Evolutionary conservation across 2,797 vertebrate genomes (phyloP).

Genomic region (Protosalanx chinensis): DNA sequence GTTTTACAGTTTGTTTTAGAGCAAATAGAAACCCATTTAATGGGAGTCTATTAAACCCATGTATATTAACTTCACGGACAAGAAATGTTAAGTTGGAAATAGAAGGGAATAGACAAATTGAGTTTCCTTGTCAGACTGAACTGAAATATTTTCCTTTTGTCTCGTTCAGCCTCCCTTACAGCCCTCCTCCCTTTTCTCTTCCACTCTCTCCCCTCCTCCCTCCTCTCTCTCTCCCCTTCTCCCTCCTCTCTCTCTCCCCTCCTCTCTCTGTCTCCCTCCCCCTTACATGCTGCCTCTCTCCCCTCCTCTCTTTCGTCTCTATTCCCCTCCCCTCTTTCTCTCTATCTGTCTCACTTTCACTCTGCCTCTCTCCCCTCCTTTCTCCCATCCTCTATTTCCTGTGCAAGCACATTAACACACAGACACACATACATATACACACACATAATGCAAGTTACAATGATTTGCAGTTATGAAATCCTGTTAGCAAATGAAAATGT

Average conservation of each 20-base stretch:
- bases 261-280: neutral
- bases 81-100: slow-evolving; percentile 11
- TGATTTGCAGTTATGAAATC: slow-evolving; percentile 16
- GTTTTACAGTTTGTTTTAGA: slow-evolving; percentile 46
- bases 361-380: neutral
- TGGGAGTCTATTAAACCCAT: slow-evolving; percentile 52
- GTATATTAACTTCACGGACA: slow-evolving; percentile 46
- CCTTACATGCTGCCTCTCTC: too few species aligned
- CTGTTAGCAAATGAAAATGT: slow-evolving; percentile 27
- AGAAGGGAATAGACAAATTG: slow-evolving; percentile 16
- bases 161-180: neutral
- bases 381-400: neutral
- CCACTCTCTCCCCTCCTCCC: slow-evolving; percentile 1
- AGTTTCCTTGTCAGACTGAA: slow-evolving; percentile 26
- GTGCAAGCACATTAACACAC: slow-evolving; percentile 15
- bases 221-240: too few species aligned
- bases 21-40: slow-evolving; percentile 52
- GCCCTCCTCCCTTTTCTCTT: slow-evolving; percentile 19
- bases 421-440: slow-evolving; percentile 7
- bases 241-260: too few species aligned
- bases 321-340: neutral
- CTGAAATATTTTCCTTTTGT: neutral
- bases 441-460: slow-evolving; percentile 1
- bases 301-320: neutral
- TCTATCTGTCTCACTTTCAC: too few species aligned